Base-by-base conservation (phyloP, 2,888 invertebrate genomes). In the Tiliacea citrago region DNA sequence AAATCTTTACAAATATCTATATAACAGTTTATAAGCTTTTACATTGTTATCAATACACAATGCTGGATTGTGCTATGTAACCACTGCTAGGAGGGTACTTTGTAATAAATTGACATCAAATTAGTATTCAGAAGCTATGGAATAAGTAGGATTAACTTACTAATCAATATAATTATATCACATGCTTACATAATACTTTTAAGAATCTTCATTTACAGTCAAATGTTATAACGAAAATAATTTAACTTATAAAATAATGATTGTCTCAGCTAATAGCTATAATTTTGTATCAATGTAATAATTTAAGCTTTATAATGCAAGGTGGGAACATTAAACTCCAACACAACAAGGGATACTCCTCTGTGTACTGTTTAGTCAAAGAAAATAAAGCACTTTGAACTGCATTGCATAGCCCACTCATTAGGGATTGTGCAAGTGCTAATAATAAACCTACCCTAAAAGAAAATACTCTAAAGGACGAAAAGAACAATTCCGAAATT, bases 131-230 rank as follows among this genome's bases (percentile, higher is more conserved):
- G n/a, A 79, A 73, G 55, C n/a, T 79, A 69, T 47, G 24, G 18
- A 47, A 21, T 60, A 53, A 75, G 21, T 51, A 61, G 13, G 63
- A 57, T 18, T 16, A 62, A 39, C 16, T 42, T 71, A 71, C 8
- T 53, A 42, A 55, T 49, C 47, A 72, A 55, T 79, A 35, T 58
- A 45, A 39, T 58, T 68, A 69, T 45, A 76, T 79, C 72, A 79
- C 71, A 76, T 61, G n/a, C 55, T 39, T 58, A 63, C n/a, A n/a
- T n/a, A n/a, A n/a, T n/a, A n/a, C n/a, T n/a, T n/a, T n/a, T n/a
- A n/a, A n/a, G n/a, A n/a, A n/a, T n/a, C n/a, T n/a, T n/a, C n/a
- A n/a, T n/a, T n/a, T n/a, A n/a, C n/a, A n/a, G n/a, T n/a, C n/a
- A n/a, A n/a, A n/a, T n/a, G n/a, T n/a, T n/a, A n/a, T n/a, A n/a